These are phyloP conservation scores for Pentalonia nigronervosa DNA, from an alignment of 1,140 invertebrate genomes.

Conservation along the genomic window DNA sequence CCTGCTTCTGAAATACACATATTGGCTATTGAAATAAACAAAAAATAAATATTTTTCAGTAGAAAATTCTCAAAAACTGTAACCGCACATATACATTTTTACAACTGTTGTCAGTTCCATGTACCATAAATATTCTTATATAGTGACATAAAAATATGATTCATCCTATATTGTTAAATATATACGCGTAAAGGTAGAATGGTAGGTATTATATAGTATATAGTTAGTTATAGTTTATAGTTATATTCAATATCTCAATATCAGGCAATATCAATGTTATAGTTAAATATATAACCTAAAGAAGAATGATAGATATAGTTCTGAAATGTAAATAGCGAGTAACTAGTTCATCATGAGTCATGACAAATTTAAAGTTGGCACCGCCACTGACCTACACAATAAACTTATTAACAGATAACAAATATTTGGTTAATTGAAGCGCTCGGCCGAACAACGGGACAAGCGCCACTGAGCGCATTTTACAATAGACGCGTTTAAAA, in stretches of 20 bases:
- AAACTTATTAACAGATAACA: not conserved
- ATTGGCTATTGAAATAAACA: not conserved
- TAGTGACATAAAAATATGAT: not conserved
- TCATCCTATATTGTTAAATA: not conserved
- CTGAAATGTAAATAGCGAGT: not conserved
- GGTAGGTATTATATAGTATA: not conserved
- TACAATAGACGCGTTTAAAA: too few species aligned
- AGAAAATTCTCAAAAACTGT: constrained; percentile 16
- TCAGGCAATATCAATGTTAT: not conserved
- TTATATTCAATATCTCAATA: not conserved
- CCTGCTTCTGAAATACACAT: not conserved
- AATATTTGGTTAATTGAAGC: not conserved
- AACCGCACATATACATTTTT: not conserved
- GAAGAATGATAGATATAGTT: not conserved
- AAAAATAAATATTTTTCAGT: constrained; percentile 2
- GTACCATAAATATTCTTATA: not conserved
- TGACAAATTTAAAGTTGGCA: not conserved
- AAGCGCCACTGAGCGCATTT: too few species aligned
- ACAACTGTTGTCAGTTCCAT: not conserved
- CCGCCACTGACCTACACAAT: not conserved
- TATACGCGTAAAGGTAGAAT: too few species aligned
- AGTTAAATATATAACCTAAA: not conserved
- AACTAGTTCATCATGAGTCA: not conserved
- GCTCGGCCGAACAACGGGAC: too few species aligned
- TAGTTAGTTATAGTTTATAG: not conserved